A percentile compares a stretch with the other conserved stretches of the same genome.
phyloP scores from a whole-genome alignment of 64 coral and sea anemone genomes.

The Stylophora pistillata region DNA sequence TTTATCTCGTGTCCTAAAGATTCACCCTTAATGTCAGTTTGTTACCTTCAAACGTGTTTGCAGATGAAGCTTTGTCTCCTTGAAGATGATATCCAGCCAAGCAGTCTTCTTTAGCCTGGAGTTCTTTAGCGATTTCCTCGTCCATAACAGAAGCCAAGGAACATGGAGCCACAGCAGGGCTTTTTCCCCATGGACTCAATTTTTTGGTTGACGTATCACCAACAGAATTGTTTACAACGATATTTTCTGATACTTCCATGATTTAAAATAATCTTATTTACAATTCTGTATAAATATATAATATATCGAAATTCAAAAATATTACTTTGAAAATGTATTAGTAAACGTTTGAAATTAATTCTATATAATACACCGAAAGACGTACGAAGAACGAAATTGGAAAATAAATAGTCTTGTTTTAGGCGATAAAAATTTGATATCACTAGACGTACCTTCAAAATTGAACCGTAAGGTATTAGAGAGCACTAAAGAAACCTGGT shows the following conservation, averaged over 20 bases:
- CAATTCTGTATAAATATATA: slow-evolving; percentile 31
- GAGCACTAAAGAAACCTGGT: neutral
- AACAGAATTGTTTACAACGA: slow-evolving; percentile 51
- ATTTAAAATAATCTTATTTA: slow-evolving; percentile 51
- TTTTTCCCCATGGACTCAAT: slow-evolving; percentile 74
- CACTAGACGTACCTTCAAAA: neutral
- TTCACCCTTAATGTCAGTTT: neutral
- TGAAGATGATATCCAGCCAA: slow-evolving; percentile 10
- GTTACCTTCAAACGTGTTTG: slow-evolving; percentile 25
- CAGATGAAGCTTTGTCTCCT: neutral
- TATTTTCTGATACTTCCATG: slow-evolving; percentile 89
- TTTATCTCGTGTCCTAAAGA: no score
- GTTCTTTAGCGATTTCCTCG: slow-evolving; percentile 90
- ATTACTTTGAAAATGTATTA: neutral
- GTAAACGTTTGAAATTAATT: neutral
- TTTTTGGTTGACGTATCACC: slow-evolving; percentile 7
- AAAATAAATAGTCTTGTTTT: neutral
- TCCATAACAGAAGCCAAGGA: slow-evolving; percentile 85
- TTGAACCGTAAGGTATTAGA: neutral
- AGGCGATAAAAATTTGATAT: neutral
- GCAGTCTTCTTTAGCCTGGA: slow-evolving; percentile 79
- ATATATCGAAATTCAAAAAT: neutral
- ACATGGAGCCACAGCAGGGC: slow-evolving; percentile 34
- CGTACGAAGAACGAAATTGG: neutral
- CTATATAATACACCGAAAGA: neutral